Conservation (phyloP, 2,113 vertebrate genomes). For the Toxotes jaculatrix region DNA sequence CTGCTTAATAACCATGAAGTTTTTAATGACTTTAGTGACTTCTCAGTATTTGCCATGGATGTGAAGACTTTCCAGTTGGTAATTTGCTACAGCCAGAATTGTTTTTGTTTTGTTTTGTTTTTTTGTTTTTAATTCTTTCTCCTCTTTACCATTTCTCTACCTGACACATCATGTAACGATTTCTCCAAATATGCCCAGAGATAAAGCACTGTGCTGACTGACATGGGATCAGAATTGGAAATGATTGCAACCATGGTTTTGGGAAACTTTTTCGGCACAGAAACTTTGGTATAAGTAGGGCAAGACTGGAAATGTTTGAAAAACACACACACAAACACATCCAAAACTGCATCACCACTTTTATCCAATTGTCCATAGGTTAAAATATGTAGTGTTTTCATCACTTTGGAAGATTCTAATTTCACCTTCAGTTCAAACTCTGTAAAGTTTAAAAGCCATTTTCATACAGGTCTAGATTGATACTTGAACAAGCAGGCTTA, state of each 20-base stretch:
- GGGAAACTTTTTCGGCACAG: neutral
- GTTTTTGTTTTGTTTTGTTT: neutral
- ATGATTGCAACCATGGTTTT: neutral
- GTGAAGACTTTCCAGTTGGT: neutral
- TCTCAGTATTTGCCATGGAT: neutral
- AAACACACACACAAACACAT: neutral
- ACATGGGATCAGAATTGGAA: neutral
- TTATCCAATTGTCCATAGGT: too few species aligned
- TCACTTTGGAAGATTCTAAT: too few species aligned
- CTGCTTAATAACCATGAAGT: slow-evolving; percentile 13
- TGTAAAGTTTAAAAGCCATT: too few species aligned
- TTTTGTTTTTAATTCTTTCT: neutral
- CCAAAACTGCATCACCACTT: neutral
- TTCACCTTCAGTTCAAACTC: too few species aligned
- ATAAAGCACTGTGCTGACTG: neutral
- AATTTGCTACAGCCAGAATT: neutral
- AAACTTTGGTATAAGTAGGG: neutral
- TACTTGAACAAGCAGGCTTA: neutral
- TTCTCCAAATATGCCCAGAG: neutral
- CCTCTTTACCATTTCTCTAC: neutral
- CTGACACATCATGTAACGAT: neutral
- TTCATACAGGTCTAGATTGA: too few species aligned
- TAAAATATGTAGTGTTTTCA: too few species aligned
- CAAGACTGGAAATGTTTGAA: neutral
- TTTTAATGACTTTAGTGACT: slow-evolving; percentile 35